These are phyloP conservation scores for Spea hammondii DNA, from an alignment of 2,797 vertebrate species.

Conservation along the genomic window DNA sequence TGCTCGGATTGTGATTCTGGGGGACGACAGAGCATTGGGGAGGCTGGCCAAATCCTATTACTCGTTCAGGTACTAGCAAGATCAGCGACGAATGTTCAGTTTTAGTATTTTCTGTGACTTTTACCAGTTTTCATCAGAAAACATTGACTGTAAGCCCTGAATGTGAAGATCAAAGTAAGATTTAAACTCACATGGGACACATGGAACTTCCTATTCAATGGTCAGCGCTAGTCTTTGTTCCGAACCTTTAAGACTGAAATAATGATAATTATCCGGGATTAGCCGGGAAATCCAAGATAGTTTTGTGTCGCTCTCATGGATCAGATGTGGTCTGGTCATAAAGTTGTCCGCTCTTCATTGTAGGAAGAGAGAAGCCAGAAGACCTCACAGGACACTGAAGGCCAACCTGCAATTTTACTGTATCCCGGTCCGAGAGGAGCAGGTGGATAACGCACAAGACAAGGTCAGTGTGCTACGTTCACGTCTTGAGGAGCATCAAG, in stretches of 20 bases:
- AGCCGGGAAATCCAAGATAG: too few species aligned
- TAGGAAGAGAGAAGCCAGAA: constrained; percentile 87
- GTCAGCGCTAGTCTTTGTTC: too few species aligned
- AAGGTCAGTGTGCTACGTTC: constrained; percentile 59
- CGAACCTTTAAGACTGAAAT: too few species aligned
- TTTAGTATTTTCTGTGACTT: too few species aligned
- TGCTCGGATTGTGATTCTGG: constrained; percentile 83
- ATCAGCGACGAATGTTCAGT: too few species aligned
- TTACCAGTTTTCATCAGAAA: too few species aligned
- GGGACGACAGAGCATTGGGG: constrained; percentile 84
- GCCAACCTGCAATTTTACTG: constrained; percentile 91
- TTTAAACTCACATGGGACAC: too few species aligned
- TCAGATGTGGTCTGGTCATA: neutral
- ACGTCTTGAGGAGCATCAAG: neutral
- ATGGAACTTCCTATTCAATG: too few species aligned
- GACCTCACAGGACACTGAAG: constrained; percentile 80
- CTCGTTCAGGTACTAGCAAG: constrained; percentile 73
- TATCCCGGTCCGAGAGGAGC: constrained; percentile 72
- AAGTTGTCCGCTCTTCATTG: neutral
- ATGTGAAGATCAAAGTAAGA: too few species aligned
- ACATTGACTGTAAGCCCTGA: too few species aligned
- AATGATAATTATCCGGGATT: too few species aligned
- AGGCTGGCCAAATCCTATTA: constrained; percentile 84
- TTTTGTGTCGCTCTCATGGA: too few species aligned
- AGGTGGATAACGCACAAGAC: constrained; percentile 31